Percentiles rank a stretch among this genome's conserved stretches.
phyloP scores from a whole-genome alignment of 2,797 vertebrate genomes.

The Anabas testudineus region DNA sequence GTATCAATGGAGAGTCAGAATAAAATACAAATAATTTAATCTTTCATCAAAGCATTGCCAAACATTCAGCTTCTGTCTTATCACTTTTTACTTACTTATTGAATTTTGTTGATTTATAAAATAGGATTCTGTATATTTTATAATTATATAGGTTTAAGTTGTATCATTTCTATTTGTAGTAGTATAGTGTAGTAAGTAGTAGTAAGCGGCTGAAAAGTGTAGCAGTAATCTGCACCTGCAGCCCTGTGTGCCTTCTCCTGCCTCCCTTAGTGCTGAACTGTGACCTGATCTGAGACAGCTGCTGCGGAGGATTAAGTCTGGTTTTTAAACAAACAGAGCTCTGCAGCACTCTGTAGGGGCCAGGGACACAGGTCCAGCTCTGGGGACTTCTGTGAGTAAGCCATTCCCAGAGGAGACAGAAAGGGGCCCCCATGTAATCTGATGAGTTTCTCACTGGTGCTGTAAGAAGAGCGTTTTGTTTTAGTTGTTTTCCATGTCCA shows the following conservation, averaged over 20 bases:
- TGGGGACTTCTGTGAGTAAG: conserved; percentile 41
- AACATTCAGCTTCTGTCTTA: too few species aligned
- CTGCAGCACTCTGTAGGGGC: conserved; percentile 54
- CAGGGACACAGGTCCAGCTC: conserved; percentile 53
- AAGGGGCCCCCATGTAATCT: conserved; percentile 57
- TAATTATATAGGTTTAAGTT: too few species aligned
- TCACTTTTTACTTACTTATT: too few species aligned
- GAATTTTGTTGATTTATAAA: too few species aligned
- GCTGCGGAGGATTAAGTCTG: conserved; percentile 83
- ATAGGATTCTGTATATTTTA: too few species aligned
- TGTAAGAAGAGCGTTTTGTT: conserved; percentile 22
- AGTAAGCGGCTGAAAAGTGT: too few species aligned
- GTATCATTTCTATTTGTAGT: too few species aligned
- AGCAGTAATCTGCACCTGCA: conserved; percentile 75
- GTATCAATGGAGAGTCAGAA: too few species aligned
- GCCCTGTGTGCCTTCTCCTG: conserved; percentile 26
- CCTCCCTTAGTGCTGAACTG: conserved; percentile 55
- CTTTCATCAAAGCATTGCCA: too few species aligned
- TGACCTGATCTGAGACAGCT: conserved; percentile 83
- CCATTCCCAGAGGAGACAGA: conserved; percentile 56
- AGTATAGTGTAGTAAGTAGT: too few species aligned
- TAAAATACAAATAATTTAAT: too few species aligned
- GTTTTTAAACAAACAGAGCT: conserved; percentile 83
- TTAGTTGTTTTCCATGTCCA: conserved; percentile 16
- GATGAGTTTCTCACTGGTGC: conserved; percentile 43